Evolutionary conservation across 2,888 invertebrate genomes (phyloP).

Genomic region (Drosophila glabriapex): DNA sequence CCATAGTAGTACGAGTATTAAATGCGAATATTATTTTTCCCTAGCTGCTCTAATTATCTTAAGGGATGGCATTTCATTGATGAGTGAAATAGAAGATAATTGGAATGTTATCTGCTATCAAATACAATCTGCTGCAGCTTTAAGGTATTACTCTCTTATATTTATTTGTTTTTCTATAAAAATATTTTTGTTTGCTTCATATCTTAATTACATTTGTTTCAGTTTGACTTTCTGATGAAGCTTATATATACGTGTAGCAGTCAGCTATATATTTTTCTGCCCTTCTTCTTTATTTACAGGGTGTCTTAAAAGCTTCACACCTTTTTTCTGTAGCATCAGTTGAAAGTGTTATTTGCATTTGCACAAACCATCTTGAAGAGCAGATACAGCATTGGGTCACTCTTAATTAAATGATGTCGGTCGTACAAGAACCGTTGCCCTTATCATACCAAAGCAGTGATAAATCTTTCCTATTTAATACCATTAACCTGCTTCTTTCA

Average conservation of each 20-base stretch:
- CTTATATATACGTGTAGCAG: not conserved
- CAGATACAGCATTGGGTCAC: not conserved
- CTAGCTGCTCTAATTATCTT: not conserved
- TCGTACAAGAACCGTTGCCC: not conserved
- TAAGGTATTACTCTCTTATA: not conserved
- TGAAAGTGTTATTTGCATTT: not conserved
- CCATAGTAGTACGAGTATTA: not conserved
- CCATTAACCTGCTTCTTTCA: slow-evolving; percentile 1
- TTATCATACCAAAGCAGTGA: not conserved
- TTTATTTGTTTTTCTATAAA: not conserved
- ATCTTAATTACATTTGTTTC: not conserved
- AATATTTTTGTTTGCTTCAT: not conserved
- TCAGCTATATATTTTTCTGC: not conserved
- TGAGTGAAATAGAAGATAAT: not conserved
- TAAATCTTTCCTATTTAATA: slow-evolving; percentile 10
- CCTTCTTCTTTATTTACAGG: not conserved
- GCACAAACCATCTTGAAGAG: not conserved
- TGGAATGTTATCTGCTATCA: not conserved
- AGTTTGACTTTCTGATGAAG: not conserved
- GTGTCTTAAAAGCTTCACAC: not conserved
- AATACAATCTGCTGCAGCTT: not conserved
- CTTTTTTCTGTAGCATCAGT: not conserved
- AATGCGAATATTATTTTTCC: not conserved
- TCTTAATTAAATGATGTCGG: slow-evolving; percentile 3
- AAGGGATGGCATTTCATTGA: not conserved